Evolutionary conservation across 2,888 invertebrate species (phyloP).

Genomic region (Synergus gifuensis): DNA sequence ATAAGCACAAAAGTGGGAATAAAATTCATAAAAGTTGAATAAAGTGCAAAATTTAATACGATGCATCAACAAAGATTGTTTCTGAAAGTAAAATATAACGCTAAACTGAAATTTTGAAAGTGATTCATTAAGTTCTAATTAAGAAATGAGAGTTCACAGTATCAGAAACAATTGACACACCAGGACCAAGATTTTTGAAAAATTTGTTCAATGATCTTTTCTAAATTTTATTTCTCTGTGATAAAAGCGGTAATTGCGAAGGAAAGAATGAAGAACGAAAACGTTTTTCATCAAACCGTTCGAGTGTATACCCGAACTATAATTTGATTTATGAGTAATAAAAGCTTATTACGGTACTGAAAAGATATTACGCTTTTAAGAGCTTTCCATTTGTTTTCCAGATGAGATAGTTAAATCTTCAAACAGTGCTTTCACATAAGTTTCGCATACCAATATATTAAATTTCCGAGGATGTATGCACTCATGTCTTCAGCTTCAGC

Average conservation of each 20-base stretch:
- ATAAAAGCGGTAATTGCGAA: not conserved
- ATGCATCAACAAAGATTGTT: not conserved
- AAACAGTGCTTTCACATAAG: not conserved
- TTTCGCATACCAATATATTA: not conserved
- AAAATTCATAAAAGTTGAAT: not conserved
- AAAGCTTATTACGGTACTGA: slow-evolving; percentile 16
- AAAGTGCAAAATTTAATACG: not conserved
- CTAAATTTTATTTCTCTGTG: not conserved
- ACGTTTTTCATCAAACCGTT: not conserved
- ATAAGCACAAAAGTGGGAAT: not conserved
- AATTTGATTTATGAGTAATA: slow-evolving; percentile 31
- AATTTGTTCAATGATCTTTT: not conserved
- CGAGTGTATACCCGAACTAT: not conserved
- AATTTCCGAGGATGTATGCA: not conserved
- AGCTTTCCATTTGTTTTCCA: slow-evolving; percentile 16
- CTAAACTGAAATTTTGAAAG: not conserved
- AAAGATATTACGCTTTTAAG: slow-evolving; percentile 22
- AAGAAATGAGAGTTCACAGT: not conserved
- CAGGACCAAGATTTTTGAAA: not conserved
- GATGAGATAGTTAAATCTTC: slow-evolving; percentile 13
- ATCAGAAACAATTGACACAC: not conserved
- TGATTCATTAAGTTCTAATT: not conserved
- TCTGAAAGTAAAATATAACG: not conserved
- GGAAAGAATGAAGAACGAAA: slow-evolving; percentile 2
- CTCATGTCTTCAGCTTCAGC: not conserved